Evolutionary conservation across 2,797 vertebrate genomes (phyloP).

Genomic region (Gastrophryne carolinensis): DNA sequence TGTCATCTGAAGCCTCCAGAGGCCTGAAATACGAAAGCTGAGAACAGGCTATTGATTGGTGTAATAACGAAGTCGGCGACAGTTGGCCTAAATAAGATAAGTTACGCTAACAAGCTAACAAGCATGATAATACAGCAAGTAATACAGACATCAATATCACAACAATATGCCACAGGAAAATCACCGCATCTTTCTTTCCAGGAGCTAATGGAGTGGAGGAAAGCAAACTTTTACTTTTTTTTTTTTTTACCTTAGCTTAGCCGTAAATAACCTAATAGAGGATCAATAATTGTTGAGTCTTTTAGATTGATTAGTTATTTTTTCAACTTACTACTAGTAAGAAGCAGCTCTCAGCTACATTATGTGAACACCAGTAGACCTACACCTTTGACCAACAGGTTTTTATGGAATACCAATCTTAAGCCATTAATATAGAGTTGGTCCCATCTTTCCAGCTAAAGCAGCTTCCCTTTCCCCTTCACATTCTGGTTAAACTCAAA

Average conservation of each 20-base stretch:
- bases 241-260: background rate
- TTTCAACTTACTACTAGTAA: too few species aligned
- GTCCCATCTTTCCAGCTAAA: too few species aligned
- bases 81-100: conserved; percentile 57
- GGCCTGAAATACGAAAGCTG: conserved; percentile 58
- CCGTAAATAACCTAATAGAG: background rate
- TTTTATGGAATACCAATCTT: too few species aligned
- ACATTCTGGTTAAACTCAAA: too few species aligned
- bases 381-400: too few species aligned
- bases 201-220: background rate
- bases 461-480: too few species aligned
- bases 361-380: too few species aligned
- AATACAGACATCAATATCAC: conserved; percentile 62
- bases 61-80: conserved; percentile 54
- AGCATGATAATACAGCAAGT: conserved; percentile 58
- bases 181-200: background rate
- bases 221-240: background rate
- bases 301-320: too few species aligned
- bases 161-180: conserved; percentile 9
- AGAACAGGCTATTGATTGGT: conserved; percentile 62
- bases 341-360: too few species aligned
- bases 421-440: too few species aligned
- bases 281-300: too few species aligned
- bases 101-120: conserved; percentile 55
- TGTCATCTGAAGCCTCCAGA: conserved; percentile 53